Evolutionary conservation across 2,797 vertebrate genomes (phyloP), one percentile per base, ranked within the genome.

Genomic region (Amniataba percoides): DNA sequence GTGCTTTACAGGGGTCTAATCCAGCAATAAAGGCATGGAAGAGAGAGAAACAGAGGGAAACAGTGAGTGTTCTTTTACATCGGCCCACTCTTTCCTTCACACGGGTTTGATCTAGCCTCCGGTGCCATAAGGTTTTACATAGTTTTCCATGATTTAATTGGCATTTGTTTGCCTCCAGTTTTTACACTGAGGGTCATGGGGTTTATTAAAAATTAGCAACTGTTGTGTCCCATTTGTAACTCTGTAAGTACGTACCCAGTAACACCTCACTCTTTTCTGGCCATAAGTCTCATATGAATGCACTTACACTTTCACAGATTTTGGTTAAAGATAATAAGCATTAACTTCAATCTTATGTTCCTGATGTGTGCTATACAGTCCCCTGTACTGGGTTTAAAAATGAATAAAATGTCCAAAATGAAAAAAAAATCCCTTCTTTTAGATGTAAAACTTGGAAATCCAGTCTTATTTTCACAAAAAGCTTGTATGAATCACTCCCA

Each of bases 1-100:
- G 75, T 36, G 66, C 86, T 93, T 94, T 88, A 93, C 90, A 87
- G 90, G 87, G 77, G 87, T 87, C 84, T 92, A 92, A 93, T 94
- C 90, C 88, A 87, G 85, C 87, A 84, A 84, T 91, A 94, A 94
- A 92, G 83, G 68, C 72, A 74, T 15, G 55, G 55, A 78, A 69
- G 57, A 71, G 65, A 71, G 49, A 64, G 71, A 39, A 71, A 53
- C 16, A 64, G 71, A 88, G 62, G 71, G 75, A 84, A 93, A 89
- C 73, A 84, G 57, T 61, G 64, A 80, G 60, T 74, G 78, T 68
- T 70, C 71, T 72, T 88, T 88, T 85, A 83, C 81, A 75, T 80
- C 77, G 10, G 51, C 77, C 72, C 65, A 69, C 77, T 82, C 57
- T 83, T 87, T 85, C 77, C 77, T 79, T 71, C 42, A 74, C 71